Evolutionary conservation across 1,140 invertebrate genomes (phyloP), one percentile per base, ranked within the genome.

Genomic region (Zaprionus capensis): DNA sequence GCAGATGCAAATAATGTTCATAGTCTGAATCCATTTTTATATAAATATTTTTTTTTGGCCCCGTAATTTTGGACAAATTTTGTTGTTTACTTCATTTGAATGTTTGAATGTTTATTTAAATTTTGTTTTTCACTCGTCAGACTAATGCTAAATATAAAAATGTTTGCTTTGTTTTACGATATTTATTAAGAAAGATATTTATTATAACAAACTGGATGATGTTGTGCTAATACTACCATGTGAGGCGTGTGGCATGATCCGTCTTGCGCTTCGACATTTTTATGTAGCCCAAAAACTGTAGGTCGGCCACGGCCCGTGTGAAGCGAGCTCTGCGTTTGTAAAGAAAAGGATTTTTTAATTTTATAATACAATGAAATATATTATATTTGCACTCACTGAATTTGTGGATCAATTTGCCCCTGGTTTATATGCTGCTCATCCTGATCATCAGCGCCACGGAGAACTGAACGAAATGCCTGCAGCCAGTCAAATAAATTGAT

Each of bases 401-500:
- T 93, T 80, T 94, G 78, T 4, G 93, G 94, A 80, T 95, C 82
- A 22, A 96, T 93, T 51, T 95, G 93, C 17, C 86, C 87, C 7
- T 82, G 82, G 38, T 14, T 44, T 2, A 31, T 49, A 22, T 92
- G 82, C n/a, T 94, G 93, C 9, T 94, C 92, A 20, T 92, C 93
- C 49, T 93, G 88, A 2, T 92, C 81, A 1, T 94, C 90, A 1
- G 84, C 91, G 2, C 94, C 94, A 70, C 94, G 93, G 1, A 95
- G 84, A 3, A 96, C 94, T 0, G 95, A 94, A 5, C 95, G 91
- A 81, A 96, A 97, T 14, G 96, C 94, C 94, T 98, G 96, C 65
- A 98, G 93, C 98, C 98, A 98, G 93, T 98, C 98, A 93, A 97
- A 98, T 58, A 99, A 94, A 93, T 99, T 99, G 68, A 99, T 98